A percentile compares a stretch with the other conserved stretches of the same genome.
Evolutionary conservation across 2,888 invertebrate genomes (phyloP).

Genomic region (Pyrocoelia pectoralis): DNA sequence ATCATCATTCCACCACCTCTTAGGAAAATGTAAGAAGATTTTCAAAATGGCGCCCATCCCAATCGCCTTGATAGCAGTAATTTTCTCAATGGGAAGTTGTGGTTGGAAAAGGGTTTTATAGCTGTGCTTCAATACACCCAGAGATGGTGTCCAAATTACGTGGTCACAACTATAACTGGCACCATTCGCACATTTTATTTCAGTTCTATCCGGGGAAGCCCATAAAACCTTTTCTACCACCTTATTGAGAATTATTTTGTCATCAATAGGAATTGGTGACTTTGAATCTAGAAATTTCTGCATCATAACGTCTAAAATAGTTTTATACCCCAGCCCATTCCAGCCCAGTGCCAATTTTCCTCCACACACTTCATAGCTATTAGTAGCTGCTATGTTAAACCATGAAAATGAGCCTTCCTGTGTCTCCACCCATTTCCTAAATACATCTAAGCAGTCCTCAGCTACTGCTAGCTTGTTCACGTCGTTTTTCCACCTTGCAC

Average conservation of each 20-base stretch:
- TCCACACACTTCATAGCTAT: conserved; percentile 72
- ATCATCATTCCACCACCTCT: conserved; percentile 68
- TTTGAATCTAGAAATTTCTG: conserved; percentile 44
- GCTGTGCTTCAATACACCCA: conserved; percentile 72
- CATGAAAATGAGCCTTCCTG: conserved; percentile 69
- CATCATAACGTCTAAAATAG: conserved; percentile 65
- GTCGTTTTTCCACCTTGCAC: background rate
- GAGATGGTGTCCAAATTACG: conserved; percentile 70
- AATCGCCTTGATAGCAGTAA: conserved; percentile 63
- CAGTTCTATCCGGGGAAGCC: conserved; percentile 1
- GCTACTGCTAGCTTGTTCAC: background rate
- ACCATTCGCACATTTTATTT: conserved; percentile 62
- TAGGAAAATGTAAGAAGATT: conserved; percentile 68
- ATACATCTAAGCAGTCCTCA: conserved; percentile 13
- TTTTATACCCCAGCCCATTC: conserved; percentile 76
- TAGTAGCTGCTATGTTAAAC: conserved; percentile 72
- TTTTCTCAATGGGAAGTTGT: conserved; percentile 61
- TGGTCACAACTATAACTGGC: conserved; percentile 63
- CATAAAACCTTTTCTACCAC: conserved; percentile 17
- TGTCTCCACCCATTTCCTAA: background rate
- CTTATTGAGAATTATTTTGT: conserved; percentile 13
- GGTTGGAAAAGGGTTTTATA: conserved; percentile 64
- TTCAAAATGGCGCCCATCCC: conserved; percentile 72
- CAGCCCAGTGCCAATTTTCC: conserved; percentile 78
- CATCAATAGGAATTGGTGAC: background rate